These are phyloP conservation scores for Drusus annulatus DNA, from an alignment of 1,140 invertebrate species.

Conservation along the genomic window DNA sequence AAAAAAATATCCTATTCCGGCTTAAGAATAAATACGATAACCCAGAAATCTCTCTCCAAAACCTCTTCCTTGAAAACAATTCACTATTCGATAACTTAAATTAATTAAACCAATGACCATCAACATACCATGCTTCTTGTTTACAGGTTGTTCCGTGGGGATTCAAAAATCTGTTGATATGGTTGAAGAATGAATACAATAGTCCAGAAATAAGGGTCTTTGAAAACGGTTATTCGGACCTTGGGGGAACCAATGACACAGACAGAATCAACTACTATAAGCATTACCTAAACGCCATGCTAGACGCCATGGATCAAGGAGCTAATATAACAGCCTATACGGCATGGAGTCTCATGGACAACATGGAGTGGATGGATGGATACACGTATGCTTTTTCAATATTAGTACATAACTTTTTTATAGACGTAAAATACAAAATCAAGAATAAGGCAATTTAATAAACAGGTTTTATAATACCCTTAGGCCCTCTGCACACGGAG, in stretches of 20 bases:
- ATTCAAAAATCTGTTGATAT: constrained; percentile 75
- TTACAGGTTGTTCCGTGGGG: constrained; percentile 73
- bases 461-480: no score
- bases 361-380: constrained; percentile 79
- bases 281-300: constrained; percentile 75
- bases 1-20: no score
- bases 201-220: constrained; percentile 77
- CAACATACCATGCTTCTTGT: no score
- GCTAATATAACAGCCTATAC: constrained; percentile 79
- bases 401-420: no score
- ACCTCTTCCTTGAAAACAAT: no score
- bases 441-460: no score
- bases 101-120: no score
- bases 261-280: constrained; percentile 66
- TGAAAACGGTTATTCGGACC: constrained; percentile 78
- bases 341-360: constrained; percentile 82
- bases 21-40: no score
- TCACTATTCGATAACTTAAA: no score
- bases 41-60: no score
- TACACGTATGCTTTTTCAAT: constrained; percentile 66
- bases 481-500: no score
- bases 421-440: no score
- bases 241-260: constrained; percentile 63
- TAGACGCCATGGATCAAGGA: constrained; percentile 77
- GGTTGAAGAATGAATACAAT: constrained; percentile 76